Percentiles rank a stretch among this genome's conserved stretches.
phyloP scores from a whole-genome alignment of 2,113 vertebrate species.

The Catharus bicknelli region DNA sequence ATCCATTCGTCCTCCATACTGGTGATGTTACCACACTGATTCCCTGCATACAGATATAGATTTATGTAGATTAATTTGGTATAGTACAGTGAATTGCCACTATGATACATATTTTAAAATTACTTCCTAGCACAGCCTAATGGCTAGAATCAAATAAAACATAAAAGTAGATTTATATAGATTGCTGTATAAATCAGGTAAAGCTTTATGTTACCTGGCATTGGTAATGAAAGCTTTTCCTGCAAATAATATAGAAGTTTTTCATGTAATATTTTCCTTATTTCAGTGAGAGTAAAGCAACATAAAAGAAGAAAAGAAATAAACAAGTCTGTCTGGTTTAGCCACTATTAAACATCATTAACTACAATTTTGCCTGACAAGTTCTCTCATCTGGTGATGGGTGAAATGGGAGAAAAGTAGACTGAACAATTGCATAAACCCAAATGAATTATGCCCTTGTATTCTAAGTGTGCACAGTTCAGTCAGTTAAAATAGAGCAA shows the following conservation, averaged over 20 bases:
- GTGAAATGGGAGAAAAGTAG: conserved; percentile 64
- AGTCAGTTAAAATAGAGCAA: conserved; percentile 70
- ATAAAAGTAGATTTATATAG: conserved; percentile 77
- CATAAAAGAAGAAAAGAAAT: conserved; percentile 59
- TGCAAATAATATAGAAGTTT: conserved; percentile 64
- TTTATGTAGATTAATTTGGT: conserved; percentile 76
- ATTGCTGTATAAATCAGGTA: conserved; percentile 77
- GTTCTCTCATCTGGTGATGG: conserved; percentile 67
- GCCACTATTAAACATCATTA: conserved; percentile 74
- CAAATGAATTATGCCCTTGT: conserved; percentile 70
- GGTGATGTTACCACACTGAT: conserved; percentile 40
- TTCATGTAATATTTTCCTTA: conserved; percentile 73
- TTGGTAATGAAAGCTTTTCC: conserved; percentile 62
- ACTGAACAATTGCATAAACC: conserved; percentile 68
- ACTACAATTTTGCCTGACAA: conserved; percentile 73
- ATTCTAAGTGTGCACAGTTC: conserved; percentile 66
- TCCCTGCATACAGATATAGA: conserved; percentile 66
- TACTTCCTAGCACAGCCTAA: conserved; percentile 74
- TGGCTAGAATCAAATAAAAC: conserved; percentile 78
- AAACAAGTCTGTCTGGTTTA: conserved; percentile 61
- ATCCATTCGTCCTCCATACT: conserved; percentile 29
- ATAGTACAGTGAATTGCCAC: conserved; percentile 65
- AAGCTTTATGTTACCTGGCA: conserved; percentile 71
- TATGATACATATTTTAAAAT: conserved; percentile 72
- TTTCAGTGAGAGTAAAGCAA: conserved; percentile 68